Evolutionary conservation across 2,113 vertebrate species (phyloP).

Genomic region (Ammodramus savannarum): DNA sequence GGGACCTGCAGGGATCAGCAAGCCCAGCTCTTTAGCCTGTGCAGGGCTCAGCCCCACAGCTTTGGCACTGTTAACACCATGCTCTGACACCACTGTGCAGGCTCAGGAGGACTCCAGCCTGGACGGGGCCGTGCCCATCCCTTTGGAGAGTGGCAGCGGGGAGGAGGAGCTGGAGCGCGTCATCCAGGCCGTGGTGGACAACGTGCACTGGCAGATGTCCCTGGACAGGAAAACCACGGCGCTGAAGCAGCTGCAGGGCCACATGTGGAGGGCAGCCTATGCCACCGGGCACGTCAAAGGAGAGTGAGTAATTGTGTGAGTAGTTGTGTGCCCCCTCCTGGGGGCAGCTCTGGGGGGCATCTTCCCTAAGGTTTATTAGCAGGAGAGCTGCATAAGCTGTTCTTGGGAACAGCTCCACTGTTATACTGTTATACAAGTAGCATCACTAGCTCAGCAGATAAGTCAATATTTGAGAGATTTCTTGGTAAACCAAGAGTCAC

Average conservation of each 20-base stretch:
- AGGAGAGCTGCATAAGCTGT: background rate
- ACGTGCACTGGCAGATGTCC: constrained; percentile 94
- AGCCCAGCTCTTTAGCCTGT: background rate
- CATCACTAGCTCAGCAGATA: background rate
- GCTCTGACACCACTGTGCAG: constrained; percentile 43
- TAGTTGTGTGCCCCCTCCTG: constrained; percentile 24
- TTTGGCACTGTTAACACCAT: rapidly evolving
- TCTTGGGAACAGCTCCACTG: background rate
- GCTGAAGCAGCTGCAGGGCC: constrained; percentile 93
- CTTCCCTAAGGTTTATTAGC: background rate
- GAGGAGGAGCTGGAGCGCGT: constrained; percentile 82
- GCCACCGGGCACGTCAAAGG: constrained; percentile 86
- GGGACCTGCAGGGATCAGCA: background rate
- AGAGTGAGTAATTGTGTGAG: constrained; percentile 90
- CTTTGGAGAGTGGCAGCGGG: constrained; percentile 76
- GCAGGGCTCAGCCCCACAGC: background rate
- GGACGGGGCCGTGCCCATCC: constrained; percentile 83
- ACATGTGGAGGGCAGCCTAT: constrained; percentile 94
- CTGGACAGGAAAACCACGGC: constrained; percentile 93
- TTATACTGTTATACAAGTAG: background rate
- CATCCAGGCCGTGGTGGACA: constrained; percentile 88
- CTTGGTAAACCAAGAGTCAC: background rate
- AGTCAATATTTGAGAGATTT: background rate
- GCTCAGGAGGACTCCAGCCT: constrained; percentile 88
- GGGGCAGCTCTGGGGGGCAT: background rate